phyloP scores from a whole-genome alignment of 2,888 invertebrate genomes.

The Cremastinae sp. region DNA sequence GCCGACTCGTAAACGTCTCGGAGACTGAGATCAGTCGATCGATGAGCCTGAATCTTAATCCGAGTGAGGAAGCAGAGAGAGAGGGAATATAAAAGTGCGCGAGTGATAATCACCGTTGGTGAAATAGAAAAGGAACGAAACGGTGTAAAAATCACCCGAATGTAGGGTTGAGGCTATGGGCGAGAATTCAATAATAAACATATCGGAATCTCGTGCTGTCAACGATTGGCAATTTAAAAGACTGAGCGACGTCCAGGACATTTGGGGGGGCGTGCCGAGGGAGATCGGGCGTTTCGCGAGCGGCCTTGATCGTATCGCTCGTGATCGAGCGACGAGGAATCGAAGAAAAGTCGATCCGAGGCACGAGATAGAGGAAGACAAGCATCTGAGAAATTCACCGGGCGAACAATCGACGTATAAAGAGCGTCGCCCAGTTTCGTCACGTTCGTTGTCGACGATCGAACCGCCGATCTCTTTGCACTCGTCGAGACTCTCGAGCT shows the following conservation, averaged over 20 bases:
- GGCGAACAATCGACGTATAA: not conserved
- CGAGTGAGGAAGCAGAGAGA: not conserved
- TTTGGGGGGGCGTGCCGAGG: conserved; percentile 21
- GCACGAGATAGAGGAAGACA: no score
- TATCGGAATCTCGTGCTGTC: conserved; percentile 67
- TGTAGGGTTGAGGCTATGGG: conserved; percentile 76
- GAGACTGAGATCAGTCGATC: conserved; percentile 4
- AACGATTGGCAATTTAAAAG: conserved; percentile 55
- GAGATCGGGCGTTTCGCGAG: conserved; percentile 32
- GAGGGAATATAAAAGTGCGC: conserved; percentile 9
- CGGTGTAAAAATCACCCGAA: conserved; percentile 60
- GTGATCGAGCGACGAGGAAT: not conserved
- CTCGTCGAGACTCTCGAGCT: not conserved
- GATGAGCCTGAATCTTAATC: not conserved
- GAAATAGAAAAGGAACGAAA: conserved; percentile 24
- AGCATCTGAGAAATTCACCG: no score
- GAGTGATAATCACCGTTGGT: conserved; percentile 15
- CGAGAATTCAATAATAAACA: conserved; percentile 74
- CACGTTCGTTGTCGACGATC: conserved; percentile 16
- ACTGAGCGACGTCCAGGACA: conserved; percentile 50
- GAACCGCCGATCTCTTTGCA: not conserved
- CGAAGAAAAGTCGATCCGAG: conserved; percentile 2
- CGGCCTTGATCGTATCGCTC: conserved; percentile 36
- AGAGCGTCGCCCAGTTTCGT: conserved; percentile 10
- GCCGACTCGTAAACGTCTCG: not conserved